Evolutionary conservation across 2,888 invertebrate genomes (phyloP).

Genomic region (Drosophila hamatofila): DNA sequence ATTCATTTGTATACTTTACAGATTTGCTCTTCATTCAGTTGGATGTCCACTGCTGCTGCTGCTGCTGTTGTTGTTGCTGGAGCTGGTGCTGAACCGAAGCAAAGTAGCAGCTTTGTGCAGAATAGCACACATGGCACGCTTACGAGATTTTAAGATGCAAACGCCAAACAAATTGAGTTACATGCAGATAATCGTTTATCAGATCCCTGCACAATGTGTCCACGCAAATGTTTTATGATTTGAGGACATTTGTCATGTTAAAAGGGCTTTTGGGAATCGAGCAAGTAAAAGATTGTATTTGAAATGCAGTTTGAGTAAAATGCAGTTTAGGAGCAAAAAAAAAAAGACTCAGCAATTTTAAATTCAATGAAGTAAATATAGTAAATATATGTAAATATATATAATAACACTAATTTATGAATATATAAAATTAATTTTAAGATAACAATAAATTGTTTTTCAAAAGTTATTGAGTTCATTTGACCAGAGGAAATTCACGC

Average conservation of each 20-base stretch:
- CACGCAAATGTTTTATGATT: conserved; percentile 41
- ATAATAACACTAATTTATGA: too few relatives aligned
- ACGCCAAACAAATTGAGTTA: conserved; percentile 73
- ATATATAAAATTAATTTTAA: too few relatives aligned
- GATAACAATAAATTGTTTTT: too few relatives aligned
- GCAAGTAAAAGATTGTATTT: background rate
- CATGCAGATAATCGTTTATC: conserved; percentile 78
- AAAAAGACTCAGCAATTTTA: too few relatives aligned
- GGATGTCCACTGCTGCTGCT: conserved; percentile 29
- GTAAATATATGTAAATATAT: too few relatives aligned
- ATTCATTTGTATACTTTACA: conserved; percentile 38
- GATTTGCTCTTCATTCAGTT: conserved; percentile 41
- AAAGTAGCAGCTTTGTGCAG: conserved; percentile 19
- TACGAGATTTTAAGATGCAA: conserved; percentile 53
- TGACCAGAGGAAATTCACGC: too few relatives aligned
- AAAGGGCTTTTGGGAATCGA: background rate
- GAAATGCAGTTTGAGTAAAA: background rate
- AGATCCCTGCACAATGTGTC: conserved; percentile 43
- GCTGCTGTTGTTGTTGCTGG: background rate
- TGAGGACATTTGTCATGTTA: conserved; percentile 26
- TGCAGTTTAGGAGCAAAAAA: too few relatives aligned
- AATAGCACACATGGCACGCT: conserved; percentile 41
- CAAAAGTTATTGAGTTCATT: too few relatives aligned
- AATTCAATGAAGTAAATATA: too few relatives aligned
- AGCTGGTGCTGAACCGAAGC: conserved; percentile 19